phyloP scores from a whole-genome alignment of 2,113 vertebrate genomes.

The Chloropsis cyanopogon region DNA sequence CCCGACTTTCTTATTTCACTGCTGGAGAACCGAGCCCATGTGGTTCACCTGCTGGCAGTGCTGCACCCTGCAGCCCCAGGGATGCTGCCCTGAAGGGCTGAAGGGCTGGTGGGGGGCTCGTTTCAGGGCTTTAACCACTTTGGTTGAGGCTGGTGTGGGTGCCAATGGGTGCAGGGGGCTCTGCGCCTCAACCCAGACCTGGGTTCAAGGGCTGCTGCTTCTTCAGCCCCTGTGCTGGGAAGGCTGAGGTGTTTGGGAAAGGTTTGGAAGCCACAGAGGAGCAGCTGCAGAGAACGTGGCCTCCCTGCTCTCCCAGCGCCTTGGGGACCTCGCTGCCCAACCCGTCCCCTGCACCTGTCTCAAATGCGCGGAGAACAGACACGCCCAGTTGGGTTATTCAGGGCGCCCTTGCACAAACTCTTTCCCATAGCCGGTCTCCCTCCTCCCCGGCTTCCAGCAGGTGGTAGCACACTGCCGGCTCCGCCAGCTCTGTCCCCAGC shows the following conservation, averaged over 20 bases:
- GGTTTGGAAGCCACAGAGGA: neutral
- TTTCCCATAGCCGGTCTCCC: neutral
- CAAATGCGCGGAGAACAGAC: neutral
- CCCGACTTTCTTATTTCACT: neutral
- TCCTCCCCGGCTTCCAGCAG: slow-evolving; percentile 30
- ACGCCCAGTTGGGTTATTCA: neutral
- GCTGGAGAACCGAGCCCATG: neutral
- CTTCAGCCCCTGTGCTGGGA: neutral
- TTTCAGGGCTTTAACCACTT: neutral
- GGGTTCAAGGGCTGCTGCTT: neutral
- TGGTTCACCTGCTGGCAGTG: neutral
- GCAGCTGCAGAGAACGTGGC: neutral
- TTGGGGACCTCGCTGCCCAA: neutral
- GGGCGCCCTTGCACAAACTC: neutral
- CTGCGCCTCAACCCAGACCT: neutral
- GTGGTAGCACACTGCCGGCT: slow-evolving; percentile 2
- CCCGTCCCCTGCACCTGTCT: neutral
- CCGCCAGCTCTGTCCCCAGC: neutral
- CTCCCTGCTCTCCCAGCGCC: neutral
- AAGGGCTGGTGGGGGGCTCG: rapidly evolving
- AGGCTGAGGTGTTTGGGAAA: neutral
- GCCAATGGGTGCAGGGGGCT: rapidly evolving
- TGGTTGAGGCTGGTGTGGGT: neutral
- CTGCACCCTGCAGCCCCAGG: neutral
- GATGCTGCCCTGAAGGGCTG: neutral